Conservation (phyloP, 1,140 invertebrate species). For the Odontomachus brunneus region DNA sequence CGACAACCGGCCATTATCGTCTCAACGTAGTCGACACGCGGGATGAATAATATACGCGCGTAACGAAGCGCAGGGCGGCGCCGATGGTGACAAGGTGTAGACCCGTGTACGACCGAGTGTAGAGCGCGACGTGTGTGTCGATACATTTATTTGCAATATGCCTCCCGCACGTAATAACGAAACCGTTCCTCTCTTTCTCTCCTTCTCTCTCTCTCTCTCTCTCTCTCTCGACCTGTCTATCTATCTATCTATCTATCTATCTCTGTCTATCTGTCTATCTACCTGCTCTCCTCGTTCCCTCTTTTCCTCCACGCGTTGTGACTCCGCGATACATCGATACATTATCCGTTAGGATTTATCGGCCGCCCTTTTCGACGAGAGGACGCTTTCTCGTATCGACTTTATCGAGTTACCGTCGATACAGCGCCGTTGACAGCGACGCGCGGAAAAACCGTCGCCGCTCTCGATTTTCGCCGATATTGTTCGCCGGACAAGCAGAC, state of each 20-base stretch:
- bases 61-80: slow-evolving; percentile 58
- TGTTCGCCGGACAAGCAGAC: no score
- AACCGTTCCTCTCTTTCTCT: slow-evolving; percentile 19
- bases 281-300: background rate
- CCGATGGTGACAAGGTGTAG: slow-evolving; percentile 69
- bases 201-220: background rate
- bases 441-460: background rate
- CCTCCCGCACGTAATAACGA: slow-evolving; percentile 66
- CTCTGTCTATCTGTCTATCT: no score
- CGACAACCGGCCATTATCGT: slow-evolving; percentile 70
- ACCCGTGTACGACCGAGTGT: slow-evolving; percentile 37
- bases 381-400: slow-evolving; percentile 14
- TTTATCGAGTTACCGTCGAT: slow-evolving; percentile 19
- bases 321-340: background rate
- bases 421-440: slow-evolving; percentile 12
- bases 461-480: no score
- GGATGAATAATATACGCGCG: slow-evolving; percentile 58
- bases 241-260: no score
- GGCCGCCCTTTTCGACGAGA: slow-evolving; percentile 25
- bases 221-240: background rate
- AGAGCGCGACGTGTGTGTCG: slow-evolving; percentile 56
- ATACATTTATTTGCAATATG: slow-evolving; percentile 70
- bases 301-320: background rate
- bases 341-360: slow-evolving; percentile 45
- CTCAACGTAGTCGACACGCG: slow-evolving; percentile 59